Evolutionary conservation across 2,888 invertebrate species (phyloP).

Genomic region (Tenodera sinensis): DNA sequence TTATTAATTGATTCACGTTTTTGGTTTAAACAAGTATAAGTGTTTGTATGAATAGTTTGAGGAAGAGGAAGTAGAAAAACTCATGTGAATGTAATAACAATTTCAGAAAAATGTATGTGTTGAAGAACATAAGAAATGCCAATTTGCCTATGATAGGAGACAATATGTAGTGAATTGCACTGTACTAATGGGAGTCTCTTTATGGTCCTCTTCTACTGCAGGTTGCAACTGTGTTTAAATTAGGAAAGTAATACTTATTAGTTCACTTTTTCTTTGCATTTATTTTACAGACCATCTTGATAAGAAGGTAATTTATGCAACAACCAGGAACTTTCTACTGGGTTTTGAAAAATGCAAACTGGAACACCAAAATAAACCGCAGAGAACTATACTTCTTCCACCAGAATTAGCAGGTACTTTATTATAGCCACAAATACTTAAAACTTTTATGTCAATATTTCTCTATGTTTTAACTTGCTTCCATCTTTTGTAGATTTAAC

Average conservation of each 20-base stretch:
- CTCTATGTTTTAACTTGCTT: neutral
- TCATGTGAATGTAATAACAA: no score
- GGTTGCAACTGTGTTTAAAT: neutral
- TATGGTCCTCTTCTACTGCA: neutral
- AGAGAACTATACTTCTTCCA: neutral
- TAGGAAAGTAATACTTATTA: neutral
- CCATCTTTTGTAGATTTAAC: neutral
- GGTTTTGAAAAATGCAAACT: slow-evolving; percentile 4
- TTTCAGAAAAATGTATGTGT: no score
- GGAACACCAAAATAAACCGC: neutral
- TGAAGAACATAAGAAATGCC: no score
- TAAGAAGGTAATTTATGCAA: slow-evolving; percentile 42
- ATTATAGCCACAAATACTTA: neutral
- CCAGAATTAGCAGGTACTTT: neutral
- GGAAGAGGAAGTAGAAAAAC: no score
- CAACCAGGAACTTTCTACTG: slow-evolving; percentile 8
- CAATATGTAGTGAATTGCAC: no score
- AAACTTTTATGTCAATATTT: neutral
- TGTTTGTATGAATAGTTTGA: no score
- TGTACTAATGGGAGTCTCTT: neutral
- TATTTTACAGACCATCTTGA: slow-evolving; percentile 47
- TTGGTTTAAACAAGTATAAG: no score
- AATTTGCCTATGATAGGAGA: no score
- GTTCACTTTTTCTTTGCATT: neutral
- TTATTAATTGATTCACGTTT: no score